These are phyloP conservation scores for Alsophila aescularia DNA, from an alignment of 2,888 invertebrate species.

Conservation along the genomic window DNA sequence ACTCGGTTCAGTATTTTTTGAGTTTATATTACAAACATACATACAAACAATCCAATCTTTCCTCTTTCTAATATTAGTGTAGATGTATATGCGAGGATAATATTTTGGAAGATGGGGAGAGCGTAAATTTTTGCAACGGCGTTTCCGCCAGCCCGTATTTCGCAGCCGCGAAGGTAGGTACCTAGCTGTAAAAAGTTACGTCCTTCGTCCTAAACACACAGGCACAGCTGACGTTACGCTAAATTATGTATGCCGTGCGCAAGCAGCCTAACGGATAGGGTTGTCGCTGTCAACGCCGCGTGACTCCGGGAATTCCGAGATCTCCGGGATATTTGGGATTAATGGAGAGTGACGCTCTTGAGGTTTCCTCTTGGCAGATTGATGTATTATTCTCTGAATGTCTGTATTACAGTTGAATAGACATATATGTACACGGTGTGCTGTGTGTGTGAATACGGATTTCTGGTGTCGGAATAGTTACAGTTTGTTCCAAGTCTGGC, in stretches of 20 bases:
- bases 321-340: not conserved
- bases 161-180: not conserved
- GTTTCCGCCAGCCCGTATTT: not conserved
- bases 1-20: no score
- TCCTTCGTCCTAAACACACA: slow-evolving; percentile 19
- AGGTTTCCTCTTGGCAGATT: not conserved
- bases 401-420: no score
- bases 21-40: no score
- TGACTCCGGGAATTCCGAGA: not conserved
- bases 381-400: not conserved
- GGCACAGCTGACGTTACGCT: slow-evolving; percentile 4
- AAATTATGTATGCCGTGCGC: slow-evolving; percentile 5
- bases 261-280: not conserved
- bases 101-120: no score
- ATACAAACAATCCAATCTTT: no score
- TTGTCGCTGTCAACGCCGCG: not conserved
- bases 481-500: no score
- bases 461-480: no score
- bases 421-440: no score
- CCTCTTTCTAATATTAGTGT: no score
- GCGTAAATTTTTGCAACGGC: no score
- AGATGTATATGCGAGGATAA: no score
- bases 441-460: no score
- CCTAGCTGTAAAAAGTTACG: not conserved
- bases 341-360: not conserved